These are phyloP conservation scores for Symphodus melops DNA, from an alignment of 2,113 vertebrate species.

Conservation along the genomic window DNA sequence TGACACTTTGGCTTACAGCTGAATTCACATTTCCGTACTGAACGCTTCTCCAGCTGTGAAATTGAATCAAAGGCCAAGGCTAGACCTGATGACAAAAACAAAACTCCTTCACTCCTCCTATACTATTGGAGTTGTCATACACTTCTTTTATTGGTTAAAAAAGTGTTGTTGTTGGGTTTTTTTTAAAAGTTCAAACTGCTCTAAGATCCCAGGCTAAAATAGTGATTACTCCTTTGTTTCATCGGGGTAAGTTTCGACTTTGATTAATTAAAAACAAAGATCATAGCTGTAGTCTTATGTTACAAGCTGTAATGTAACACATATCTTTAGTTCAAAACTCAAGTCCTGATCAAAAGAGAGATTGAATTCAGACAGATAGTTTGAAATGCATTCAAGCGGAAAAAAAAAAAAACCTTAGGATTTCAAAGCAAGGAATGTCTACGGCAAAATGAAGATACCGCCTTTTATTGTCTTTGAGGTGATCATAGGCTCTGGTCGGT, in stretches of 20 bases:
- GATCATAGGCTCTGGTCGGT: constrained; percentile 39
- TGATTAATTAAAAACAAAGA: constrained; percentile 64
- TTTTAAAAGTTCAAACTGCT: not conserved
- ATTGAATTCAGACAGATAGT: constrained; percentile 47
- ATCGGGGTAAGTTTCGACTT: constrained; percentile 40
- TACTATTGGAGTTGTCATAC: not conserved
- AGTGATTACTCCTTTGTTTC: constrained; percentile 29
- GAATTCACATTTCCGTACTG: constrained; percentile 63
- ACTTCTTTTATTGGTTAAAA: not conserved
- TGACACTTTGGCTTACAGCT: constrained; percentile 69
- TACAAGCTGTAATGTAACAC: constrained; percentile 20
- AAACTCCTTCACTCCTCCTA: constrained; percentile 37
- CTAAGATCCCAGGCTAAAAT: constrained; percentile 2
- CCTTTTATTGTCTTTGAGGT: constrained; percentile 51
- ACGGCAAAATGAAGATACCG: constrained; percentile 50
- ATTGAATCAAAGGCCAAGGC: constrained; percentile 51
- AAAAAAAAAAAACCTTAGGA: constrained; percentile 40
- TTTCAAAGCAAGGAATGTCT: constrained; percentile 47
- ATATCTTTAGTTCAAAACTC: constrained; percentile 51
- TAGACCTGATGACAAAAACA: constrained; percentile 55
- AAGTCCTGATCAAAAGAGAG: constrained; percentile 54
- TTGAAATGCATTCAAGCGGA: constrained; percentile 39
- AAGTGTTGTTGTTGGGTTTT: no score
- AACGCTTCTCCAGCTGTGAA: constrained; percentile 64
- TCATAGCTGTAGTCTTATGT: constrained; percentile 46